phyloP scores from a whole-genome alignment of 1,140 invertebrate genomes.

The Zophobas atratus region DNA sequence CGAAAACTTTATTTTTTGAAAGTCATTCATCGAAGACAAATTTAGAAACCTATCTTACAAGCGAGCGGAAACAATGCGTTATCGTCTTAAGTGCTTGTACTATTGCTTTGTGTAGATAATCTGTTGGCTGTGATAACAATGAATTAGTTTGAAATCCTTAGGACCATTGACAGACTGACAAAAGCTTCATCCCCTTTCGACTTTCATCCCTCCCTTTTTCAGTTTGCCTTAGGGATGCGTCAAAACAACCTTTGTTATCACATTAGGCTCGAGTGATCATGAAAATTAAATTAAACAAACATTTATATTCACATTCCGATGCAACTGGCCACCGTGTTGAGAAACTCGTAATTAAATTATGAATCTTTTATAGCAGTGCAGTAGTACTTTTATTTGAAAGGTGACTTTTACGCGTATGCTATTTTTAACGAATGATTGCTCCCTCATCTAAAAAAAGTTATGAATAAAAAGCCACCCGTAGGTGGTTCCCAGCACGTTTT shows the following conservation, averaged over 20 bases:
- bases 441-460: conserved; percentile 25
- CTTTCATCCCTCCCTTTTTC: conserved; percentile 56
- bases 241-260: conserved; percentile 60
- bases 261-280: conserved; percentile 59
- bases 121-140: conserved; percentile 51
- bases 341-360: background rate
- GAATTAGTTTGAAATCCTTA: conserved; percentile 33
- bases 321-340: too few species aligned
- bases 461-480: conserved; percentile 48
- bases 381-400: background rate
- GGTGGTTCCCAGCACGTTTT: conserved; percentile 52
- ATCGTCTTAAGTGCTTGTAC: conserved; percentile 36
- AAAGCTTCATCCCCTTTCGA: conserved; percentile 51
- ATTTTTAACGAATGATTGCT: too few species aligned
- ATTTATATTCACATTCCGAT: background rate
- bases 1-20: too few species aligned
- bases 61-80: conserved; percentile 12
- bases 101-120: conserved; percentile 35
- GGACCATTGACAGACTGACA: conserved; percentile 30
- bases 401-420: background rate
- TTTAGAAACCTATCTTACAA: background rate
- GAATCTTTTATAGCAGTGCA: background rate
- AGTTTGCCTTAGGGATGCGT: conserved; percentile 58
- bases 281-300: conserved; percentile 58
- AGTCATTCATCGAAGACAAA: background rate